A percentile compares a stretch with the other conserved stretches of the same genome.
phyloP scores from a whole-genome alignment of 2,797 vertebrate species.

The Alectoris magna region DNA sequence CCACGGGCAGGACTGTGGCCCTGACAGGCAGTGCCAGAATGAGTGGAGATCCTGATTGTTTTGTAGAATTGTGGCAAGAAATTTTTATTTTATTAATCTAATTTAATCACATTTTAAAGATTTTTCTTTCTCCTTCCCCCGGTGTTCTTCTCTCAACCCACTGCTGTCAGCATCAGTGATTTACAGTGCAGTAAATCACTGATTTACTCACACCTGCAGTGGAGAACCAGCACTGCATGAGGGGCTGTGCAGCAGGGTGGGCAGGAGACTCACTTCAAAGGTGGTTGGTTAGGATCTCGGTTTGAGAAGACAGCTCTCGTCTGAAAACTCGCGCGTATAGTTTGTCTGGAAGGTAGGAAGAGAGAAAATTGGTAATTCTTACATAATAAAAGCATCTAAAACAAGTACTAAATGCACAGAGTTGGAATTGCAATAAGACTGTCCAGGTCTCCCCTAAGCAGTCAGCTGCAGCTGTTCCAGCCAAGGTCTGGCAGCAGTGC shows the following conservation, averaged over 20 bases:
- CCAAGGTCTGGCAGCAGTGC: neutral
- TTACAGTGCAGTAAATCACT: neutral
- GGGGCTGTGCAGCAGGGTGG: neutral
- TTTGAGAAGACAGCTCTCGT: neutral
- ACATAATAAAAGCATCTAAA: neutral
- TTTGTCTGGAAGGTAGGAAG: neutral
- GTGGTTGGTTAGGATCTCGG: neutral
- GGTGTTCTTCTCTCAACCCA: neutral
- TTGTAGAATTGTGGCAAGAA: neutral
- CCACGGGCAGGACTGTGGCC: fast-evolving
- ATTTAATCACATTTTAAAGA: neutral
- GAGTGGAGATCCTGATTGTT: neutral
- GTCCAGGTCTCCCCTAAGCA: neutral
- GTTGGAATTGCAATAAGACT: neutral
- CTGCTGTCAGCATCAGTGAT: neutral
- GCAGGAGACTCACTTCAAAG: neutral
- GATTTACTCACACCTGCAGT: neutral
- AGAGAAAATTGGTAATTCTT: neutral
- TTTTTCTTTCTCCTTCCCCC: neutral
- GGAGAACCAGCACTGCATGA: neutral
- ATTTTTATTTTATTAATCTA: neutral
- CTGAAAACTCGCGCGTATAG: neutral
- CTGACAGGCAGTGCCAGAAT: neutral
- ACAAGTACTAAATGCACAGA: neutral
- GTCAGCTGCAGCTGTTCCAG: neutral